These are phyloP conservation scores for Merodon equestris DNA, from an alignment of 2,888 invertebrate species.

Conservation along the genomic window DNA sequence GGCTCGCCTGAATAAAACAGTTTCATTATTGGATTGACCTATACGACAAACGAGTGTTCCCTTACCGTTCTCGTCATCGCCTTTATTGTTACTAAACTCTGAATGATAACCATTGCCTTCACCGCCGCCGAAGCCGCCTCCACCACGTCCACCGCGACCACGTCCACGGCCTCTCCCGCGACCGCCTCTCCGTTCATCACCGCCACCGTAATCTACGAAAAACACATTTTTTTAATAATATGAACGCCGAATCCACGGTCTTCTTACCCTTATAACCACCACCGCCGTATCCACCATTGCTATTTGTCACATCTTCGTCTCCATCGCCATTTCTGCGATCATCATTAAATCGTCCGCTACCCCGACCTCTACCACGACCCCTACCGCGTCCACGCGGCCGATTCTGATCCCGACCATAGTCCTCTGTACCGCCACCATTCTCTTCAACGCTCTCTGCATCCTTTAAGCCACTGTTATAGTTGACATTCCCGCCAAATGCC, in stretches of 20 bases:
- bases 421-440: slow-evolving; percentile 18
- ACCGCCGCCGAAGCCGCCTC: slow-evolving; percentile 52
- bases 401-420: slow-evolving; percentile 26
- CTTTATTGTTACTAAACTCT: slow-evolving; percentile 42
- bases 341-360: slow-evolving; percentile 76
- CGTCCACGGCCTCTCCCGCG: slow-evolving; percentile 62
- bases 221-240: background rate
- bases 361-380: slow-evolving; percentile 49
- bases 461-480: slow-evolving; percentile 11
- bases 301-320: too few species aligned
- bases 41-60: background rate
- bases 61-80: slow-evolving; percentile 46
- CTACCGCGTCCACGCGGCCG: background rate
- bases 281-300: slow-evolving; percentile 60
- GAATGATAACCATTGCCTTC: slow-evolving; percentile 32
- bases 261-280: slow-evolving; percentile 70
- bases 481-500: slow-evolving; percentile 48
- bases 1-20: slow-evolving; percentile 46
- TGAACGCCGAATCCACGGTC: slow-evolving; percentile 9
- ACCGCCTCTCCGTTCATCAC: slow-evolving; percentile 66
- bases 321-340: slow-evolving; percentile 74
- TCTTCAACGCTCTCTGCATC: background rate
- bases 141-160: slow-evolving; percentile 68
- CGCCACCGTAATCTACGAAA: slow-evolving; percentile 37
- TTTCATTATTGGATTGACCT: too few species aligned